Evolutionary conservation across 2,797 vertebrate species (phyloP), one percentile per base, ranked within the genome.

Genomic region (Thalassophryne amazonica): DNA sequence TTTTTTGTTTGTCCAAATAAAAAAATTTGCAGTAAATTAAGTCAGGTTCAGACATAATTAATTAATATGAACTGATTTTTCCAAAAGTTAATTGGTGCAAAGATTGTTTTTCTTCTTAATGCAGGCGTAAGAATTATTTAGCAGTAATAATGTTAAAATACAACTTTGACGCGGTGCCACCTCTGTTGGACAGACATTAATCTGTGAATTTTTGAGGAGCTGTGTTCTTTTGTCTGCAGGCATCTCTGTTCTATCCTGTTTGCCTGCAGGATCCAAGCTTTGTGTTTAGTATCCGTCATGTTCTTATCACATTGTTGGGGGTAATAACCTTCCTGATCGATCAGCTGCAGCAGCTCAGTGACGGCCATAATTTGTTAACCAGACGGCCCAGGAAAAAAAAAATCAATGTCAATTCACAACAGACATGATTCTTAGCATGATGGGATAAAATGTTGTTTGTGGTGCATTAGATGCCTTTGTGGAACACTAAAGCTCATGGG

Each of bases 201-300:
- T 15, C 5, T 7, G 49, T 32, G 7, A 19, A 15, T 59, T 60
- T 39, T 47, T 43, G 36, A 24, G 56, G 30, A 67, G 60, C 52
- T 5, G 34, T 42, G 30, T 37, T 60, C 35, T 56, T 80, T 58
- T 60, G 51, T 80, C 73, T 70, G 36, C 12, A 21, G 35, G 69
- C 59, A 62, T 78, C 69, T 54, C 34, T 60, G 78, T 74, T 69
- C 71, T 53, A 60, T 67, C 28, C 30, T 30, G 41, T 6, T 28
- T 6, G 36, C 47, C 16, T 29, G 48, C 55, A 63, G 55, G 71
- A 64, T 68, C 50, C 54, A 30, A 40, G 41, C 69, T 76, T 75
- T 73, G 76, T 86, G 81, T 82, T 86, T 75, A 75, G 60, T 65
- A 83, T 86, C 76, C 36, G 55, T 86, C 77, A 84, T 38, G 57